These are phyloP conservation scores for Pollenia amentaria DNA, from an alignment of 2,888 invertebrate species.

Conservation along the genomic window DNA sequence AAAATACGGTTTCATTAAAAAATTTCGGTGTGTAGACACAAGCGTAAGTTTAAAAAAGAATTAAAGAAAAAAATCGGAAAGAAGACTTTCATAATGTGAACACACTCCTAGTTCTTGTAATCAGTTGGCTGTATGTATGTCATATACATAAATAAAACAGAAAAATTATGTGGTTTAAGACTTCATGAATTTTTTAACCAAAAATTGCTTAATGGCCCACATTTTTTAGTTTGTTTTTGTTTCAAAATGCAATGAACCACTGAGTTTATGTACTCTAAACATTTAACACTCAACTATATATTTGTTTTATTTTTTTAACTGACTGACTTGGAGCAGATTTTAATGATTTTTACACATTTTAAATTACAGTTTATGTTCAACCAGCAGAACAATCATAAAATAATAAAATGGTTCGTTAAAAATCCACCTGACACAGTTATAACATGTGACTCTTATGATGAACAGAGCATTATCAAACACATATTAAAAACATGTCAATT, in stretches of 20 bases:
- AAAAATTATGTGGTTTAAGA: neutral
- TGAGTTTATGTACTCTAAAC: constrained; percentile 20
- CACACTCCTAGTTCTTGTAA: no score
- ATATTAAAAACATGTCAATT: constrained; percentile 44
- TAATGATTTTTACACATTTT: neutral
- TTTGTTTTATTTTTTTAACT: neutral
- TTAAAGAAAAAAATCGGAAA: no score
- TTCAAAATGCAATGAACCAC: constrained; percentile 4
- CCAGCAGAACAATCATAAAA: constrained; percentile 38
- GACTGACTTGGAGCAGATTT: constrained; percentile 14
- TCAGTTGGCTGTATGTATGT: neutral
- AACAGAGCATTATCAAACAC: neutral
- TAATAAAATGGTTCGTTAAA: constrained; percentile 47
- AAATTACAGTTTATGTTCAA: neutral
- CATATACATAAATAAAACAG: neutral
- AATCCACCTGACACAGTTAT: constrained; percentile 49
- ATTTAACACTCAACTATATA: neutral
- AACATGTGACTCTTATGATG: neutral
- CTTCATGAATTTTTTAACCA: neutral
- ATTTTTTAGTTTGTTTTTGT: constrained; percentile 3
- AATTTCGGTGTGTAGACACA: no score
- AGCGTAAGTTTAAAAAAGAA: no score
- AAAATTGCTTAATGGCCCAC: constrained; percentile 12
- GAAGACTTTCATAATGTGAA: no score
- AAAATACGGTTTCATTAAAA: no score